phyloP scores from a whole-genome alignment of 2,888 invertebrate species.

The Phlogophora meticulosa region DNA sequence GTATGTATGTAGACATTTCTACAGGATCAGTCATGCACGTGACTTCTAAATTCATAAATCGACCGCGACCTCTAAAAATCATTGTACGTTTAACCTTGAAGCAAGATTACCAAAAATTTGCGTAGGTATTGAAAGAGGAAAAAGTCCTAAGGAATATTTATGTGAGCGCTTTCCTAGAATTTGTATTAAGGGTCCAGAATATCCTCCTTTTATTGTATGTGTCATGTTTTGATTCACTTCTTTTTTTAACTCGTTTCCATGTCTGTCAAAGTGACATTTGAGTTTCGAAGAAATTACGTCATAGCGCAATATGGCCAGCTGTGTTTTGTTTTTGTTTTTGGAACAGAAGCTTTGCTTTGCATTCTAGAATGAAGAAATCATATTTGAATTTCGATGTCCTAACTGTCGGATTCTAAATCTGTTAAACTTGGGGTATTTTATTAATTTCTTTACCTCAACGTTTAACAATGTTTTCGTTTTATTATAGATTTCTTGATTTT shows the following conservation, averaged over 20 bases:
- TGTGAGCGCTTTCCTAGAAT: slow-evolving; percentile 60
- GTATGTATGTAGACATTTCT: not conserved
- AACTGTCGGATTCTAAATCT: not conserved
- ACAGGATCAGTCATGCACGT: slow-evolving; percentile 7
- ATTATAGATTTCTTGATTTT: not conserved
- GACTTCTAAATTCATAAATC: slow-evolving; percentile 15
- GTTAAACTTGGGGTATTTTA: not conserved
- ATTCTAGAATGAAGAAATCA: slow-evolving; percentile 2
- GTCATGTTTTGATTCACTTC: slow-evolving; percentile 59
- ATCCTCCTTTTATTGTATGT: slow-evolving; percentile 59
- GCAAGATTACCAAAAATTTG: slow-evolving; percentile 36
- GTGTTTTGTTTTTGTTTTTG: slow-evolving; percentile 34
- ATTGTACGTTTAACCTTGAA: slow-evolving; percentile 46
- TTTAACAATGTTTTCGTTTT: not conserved
- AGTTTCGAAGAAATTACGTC: slow-evolving; percentile 58
- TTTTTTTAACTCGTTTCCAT: slow-evolving; percentile 48
- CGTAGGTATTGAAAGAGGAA: slow-evolving; percentile 63
- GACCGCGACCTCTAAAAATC: slow-evolving; percentile 23
- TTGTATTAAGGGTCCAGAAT: slow-evolving; percentile 30
- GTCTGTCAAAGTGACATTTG: slow-evolving; percentile 64
- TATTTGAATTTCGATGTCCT: not conserved
- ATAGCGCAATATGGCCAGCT: slow-evolving; percentile 28
- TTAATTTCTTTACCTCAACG: too few species aligned
- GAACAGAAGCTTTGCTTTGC: slow-evolving; percentile 25
- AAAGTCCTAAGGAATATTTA: slow-evolving; percentile 51